Conservation (phyloP, 2,797 vertebrate genomes). For the Australoheros facetus region DNA sequence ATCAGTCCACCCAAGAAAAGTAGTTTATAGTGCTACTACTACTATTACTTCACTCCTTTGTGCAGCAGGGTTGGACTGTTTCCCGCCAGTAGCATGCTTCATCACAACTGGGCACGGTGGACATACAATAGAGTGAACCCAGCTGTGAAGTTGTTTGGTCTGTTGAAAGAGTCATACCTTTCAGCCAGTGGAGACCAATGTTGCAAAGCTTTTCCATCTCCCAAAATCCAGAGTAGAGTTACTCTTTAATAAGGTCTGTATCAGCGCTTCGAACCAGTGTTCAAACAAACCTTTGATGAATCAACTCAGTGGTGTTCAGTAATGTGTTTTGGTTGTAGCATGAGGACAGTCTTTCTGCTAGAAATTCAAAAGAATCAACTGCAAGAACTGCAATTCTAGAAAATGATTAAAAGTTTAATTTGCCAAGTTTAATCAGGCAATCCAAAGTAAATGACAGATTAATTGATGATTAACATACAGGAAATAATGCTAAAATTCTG, state of each 20-base stretch:
- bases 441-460: background rate
- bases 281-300: conserved; percentile 3
- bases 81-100: background rate
- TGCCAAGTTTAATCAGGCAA: background rate
- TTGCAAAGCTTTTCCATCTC: background rate
- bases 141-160: background rate
- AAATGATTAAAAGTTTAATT: background rate
- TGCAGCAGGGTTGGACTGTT: background rate
- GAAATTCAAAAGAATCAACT: background rate
- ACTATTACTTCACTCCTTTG: background rate
- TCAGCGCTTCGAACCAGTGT: background rate
- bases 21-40: background rate
- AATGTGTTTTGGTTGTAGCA: background rate
- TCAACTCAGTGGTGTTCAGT: background rate
- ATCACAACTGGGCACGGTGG: background rate
- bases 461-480: background rate
- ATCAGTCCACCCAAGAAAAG: background rate
- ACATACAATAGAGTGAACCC: background rate
- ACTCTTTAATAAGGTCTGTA: background rate
- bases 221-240: background rate
- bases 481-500: background rate
- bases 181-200: background rate
- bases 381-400: background rate
- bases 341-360: background rate
- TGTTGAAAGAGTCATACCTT: background rate